Evolutionary conservation across 2,888 invertebrate species (phyloP).

Genomic region (Pelosia muscerda): DNA sequence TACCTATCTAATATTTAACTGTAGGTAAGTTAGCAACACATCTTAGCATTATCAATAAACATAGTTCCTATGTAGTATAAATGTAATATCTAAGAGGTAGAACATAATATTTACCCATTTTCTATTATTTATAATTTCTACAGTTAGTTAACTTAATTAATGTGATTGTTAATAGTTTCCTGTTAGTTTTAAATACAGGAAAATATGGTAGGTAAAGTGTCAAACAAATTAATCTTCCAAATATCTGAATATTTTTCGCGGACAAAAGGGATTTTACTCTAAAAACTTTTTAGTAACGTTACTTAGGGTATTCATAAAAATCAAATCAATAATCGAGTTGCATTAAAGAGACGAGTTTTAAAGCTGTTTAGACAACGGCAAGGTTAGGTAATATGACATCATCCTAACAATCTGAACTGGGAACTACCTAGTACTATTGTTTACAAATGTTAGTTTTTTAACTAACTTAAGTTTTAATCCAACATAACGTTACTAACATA

Average conservation of each 20-base stretch:
- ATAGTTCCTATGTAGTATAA: not conserved
- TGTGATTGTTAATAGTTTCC: not conserved
- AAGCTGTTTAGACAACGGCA: slow-evolving; percentile 21
- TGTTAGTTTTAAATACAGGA: not conserved
- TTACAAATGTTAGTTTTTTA: not conserved
- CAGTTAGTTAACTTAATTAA: not conserved
- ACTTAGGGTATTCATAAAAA: not conserved
- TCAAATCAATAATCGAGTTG: slow-evolving; percentile 39
- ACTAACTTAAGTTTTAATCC: not conserved
- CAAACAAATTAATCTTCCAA: not conserved
- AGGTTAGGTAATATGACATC: slow-evolving; percentile 61
- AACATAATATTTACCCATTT: not conserved
- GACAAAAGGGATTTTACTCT: not conserved
- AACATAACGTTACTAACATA: not conserved
- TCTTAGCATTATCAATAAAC: not conserved
- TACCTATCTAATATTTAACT: not conserved
- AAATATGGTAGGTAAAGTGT: not conserved
- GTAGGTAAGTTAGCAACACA: not conserved
- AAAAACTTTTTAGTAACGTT: not conserved
- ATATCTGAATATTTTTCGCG: slow-evolving; percentile 1
- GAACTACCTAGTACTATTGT: slow-evolving; percentile 35
- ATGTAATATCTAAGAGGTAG: not conserved
- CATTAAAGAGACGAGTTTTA: slow-evolving; percentile 27
- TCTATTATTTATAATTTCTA: not conserved
- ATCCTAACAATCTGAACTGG: slow-evolving; percentile 54